Percentiles rank a stretch among this genome's conserved stretches.
Conservation (phyloP, 2,888 invertebrate species). For the Nymphalis urticae region DNA sequence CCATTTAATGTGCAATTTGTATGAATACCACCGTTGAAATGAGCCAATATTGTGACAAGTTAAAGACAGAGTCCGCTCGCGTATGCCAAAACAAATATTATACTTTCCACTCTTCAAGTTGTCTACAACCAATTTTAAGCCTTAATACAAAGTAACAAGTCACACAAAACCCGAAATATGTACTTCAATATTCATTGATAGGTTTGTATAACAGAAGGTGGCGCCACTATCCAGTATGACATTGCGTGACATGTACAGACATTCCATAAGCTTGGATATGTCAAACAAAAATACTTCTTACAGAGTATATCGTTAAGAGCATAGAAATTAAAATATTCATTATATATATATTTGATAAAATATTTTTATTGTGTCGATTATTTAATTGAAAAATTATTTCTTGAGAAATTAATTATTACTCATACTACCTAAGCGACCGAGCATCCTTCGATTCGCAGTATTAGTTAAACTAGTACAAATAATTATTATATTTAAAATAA, state of each 20-base stretch:
- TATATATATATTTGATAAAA: no score
- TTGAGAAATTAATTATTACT: no score
- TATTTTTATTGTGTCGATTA: no score
- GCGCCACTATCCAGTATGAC: conserved; percentile 62
- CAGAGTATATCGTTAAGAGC: conserved; percentile 39
- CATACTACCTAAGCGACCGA: no score
- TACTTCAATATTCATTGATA: conserved; percentile 37
- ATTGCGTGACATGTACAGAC: conserved; percentile 53
- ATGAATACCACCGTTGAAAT: conserved; percentile 63
- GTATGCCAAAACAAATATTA: conserved; percentile 50
- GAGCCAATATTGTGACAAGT: conserved; percentile 62
- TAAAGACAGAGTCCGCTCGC: conserved; percentile 60
- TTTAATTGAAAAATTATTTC: no score
- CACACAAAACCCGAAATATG: background rate
- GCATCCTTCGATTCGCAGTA: no score
- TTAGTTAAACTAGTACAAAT: no score
- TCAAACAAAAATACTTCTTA: conserved; percentile 55
- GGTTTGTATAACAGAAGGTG: conserved; percentile 54
- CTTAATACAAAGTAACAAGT: conserved; percentile 11
- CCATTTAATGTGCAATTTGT: conserved; percentile 68
- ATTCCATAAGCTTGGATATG: conserved; percentile 50
- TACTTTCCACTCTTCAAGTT: conserved; percentile 20
- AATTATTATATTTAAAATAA: no score
- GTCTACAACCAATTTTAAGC: background rate
- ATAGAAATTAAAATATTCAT: background rate